Conservation (phyloP, 2,797 vertebrate species). For the Anguilla marmorata region DNA sequence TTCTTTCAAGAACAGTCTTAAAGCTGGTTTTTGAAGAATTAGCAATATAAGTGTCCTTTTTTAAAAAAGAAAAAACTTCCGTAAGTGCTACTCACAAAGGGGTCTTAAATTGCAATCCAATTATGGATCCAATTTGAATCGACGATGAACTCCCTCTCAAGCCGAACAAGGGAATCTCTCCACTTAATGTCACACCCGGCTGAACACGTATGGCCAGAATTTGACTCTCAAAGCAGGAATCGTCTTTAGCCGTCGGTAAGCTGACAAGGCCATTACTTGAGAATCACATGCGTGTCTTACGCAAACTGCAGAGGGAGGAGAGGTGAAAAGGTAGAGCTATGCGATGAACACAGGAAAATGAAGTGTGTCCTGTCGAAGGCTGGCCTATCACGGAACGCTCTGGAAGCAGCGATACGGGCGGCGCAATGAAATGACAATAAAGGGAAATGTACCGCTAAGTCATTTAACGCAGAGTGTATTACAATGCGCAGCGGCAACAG, state of each 20-base stretch:
- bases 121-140: conserved; percentile 1
- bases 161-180: background rate
- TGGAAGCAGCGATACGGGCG: background rate
- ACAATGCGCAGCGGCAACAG: background rate
- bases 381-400: background rate
- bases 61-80: background rate
- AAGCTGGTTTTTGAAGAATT: background rate
- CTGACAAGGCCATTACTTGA: conserved; percentile 17
- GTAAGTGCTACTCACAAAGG: background rate
- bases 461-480: background rate
- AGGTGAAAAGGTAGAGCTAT: background rate
- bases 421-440: background rate
- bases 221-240: conserved; percentile 6
- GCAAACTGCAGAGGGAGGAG: background rate
- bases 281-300: background rate
- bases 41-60: background rate
- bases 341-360: background rate
- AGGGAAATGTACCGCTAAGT: background rate
- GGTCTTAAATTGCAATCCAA: background rate
- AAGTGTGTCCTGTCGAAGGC: background rate
- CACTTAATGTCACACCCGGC: conserved; percentile 1
- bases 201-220: conserved; percentile 7
- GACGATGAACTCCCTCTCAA: background rate
- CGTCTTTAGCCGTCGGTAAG: background rate
- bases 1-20: background rate